Percentiles rank a stretch among this genome's conserved stretches.
These are phyloP conservation scores for Myopa tessellatipennis DNA, from an alignment of 2,888 invertebrate genomes.

Conservation along the genomic window DNA sequence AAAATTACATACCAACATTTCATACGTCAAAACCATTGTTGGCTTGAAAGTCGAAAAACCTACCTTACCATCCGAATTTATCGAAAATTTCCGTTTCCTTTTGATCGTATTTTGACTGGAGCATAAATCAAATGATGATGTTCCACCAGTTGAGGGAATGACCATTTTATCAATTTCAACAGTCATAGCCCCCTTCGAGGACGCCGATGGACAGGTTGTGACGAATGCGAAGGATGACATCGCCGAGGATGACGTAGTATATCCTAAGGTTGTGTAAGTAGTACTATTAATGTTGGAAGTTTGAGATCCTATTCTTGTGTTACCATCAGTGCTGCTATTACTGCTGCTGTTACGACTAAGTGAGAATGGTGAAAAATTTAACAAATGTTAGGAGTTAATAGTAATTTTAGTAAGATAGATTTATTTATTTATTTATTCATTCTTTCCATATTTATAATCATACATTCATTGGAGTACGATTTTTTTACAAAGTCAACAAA, in stretches of 20 bases:
- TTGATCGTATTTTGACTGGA: slow-evolving; percentile 38
- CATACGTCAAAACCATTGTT: too few relatives aligned
- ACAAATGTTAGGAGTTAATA: too few relatives aligned
- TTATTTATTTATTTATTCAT: too few relatives aligned
- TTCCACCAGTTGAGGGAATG: slow-evolving; percentile 40
- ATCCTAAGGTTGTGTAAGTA: slow-evolving; percentile 47
- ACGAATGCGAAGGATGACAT: slow-evolving; percentile 44
- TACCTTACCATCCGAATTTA: slow-evolving; percentile 47
- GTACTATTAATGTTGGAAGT: slow-evolving; percentile 45
- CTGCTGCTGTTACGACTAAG: slow-evolving; percentile 53
- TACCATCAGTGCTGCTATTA: slow-evolving; percentile 48
- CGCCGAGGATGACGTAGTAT: slow-evolving; percentile 49
- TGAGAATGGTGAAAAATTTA: too few relatives aligned
- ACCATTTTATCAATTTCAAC: slow-evolving; percentile 46
- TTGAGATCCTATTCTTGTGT: slow-evolving; percentile 47
- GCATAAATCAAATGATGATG: slow-evolving; percentile 36
- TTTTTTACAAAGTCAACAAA: too few relatives aligned
- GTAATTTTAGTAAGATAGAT: too few relatives aligned
- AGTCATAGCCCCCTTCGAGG: slow-evolving; percentile 46
- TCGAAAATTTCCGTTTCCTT: slow-evolving; percentile 46
- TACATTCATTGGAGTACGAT: too few relatives aligned
- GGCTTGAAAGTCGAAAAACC: slow-evolving; percentile 33
- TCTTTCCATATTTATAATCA: too few relatives aligned
- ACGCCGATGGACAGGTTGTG: slow-evolving; percentile 44
- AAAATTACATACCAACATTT: too few relatives aligned